Conservation (phyloP, 1,140 invertebrate species). For the Drosophila sturtevanti region DNA sequence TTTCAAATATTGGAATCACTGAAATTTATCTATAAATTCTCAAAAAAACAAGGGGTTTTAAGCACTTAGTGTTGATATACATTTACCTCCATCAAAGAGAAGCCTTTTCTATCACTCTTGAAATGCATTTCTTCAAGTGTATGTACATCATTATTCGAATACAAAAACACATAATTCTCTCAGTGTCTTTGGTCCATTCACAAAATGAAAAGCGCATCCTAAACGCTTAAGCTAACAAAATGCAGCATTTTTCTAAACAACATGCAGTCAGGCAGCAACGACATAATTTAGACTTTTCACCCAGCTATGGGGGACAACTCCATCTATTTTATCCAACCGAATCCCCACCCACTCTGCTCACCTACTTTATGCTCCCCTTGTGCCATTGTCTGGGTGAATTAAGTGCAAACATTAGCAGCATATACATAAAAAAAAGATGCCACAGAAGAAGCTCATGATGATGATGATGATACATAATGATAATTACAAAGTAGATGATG, state of each 20-base stretch:
- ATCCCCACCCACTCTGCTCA: slow-evolving; percentile 13
- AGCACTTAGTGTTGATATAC: too few relatives aligned
- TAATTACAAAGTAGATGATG: slow-evolving; percentile 19
- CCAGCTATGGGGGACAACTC: slow-evolving; percentile 9
- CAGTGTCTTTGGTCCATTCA: slow-evolving; percentile 55
- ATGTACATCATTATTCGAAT: too few relatives aligned
- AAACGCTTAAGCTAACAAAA: slow-evolving; percentile 66
- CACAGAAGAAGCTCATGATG: slow-evolving; percentile 27
- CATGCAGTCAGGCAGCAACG: slow-evolving; percentile 60
- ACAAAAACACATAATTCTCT: slow-evolving; percentile 23
- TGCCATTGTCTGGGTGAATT: slow-evolving; percentile 74
- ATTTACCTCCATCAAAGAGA: too few relatives aligned
- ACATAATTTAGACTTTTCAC: slow-evolving; percentile 78
- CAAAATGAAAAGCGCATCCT: slow-evolving; percentile 60
- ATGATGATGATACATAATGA: slow-evolving; percentile 50
- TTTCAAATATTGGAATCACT: too few relatives aligned
- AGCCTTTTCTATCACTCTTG: too few relatives aligned
- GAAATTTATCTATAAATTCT: too few relatives aligned
- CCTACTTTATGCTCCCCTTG: slow-evolving; percentile 35
- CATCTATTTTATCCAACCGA: slow-evolving; percentile 12
- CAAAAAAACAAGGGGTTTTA: too few relatives aligned
- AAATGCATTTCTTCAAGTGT: too few relatives aligned
- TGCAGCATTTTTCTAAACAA: slow-evolving; percentile 70
- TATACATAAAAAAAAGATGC: slow-evolving; percentile 51
- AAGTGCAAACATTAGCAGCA: slow-evolving; percentile 79